These are phyloP conservation scores for Unio pictorum DNA, from an alignment of 2,888 invertebrate species.

Conservation along the genomic window DNA sequence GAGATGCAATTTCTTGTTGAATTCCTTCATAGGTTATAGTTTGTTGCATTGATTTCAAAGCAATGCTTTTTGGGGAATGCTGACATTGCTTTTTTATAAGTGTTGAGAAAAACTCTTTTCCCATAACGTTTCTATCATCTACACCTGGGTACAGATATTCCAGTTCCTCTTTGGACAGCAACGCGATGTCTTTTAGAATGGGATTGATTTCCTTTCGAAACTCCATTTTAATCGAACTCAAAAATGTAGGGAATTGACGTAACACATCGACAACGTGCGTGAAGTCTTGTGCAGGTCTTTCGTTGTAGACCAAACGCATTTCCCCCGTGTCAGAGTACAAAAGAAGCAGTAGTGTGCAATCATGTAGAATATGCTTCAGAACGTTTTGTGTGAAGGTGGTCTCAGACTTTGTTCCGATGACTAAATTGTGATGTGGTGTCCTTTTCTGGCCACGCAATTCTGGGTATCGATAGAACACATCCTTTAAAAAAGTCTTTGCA, in stretches of 20 bases:
- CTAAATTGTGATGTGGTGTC: conserved; percentile 46
- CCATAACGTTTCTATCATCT: neutral
- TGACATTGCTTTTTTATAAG: conserved; percentile 29
- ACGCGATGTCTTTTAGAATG: conserved; percentile 23
- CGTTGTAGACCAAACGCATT: conserved; percentile 36
- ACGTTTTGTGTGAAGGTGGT: too few species aligned
- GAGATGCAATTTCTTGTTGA: conserved; percentile 14
- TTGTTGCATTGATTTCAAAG: conserved; percentile 30
- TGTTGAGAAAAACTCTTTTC: conserved; percentile 12
- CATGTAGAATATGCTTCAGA: conserved; percentile 15
- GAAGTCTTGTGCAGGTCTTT: conserved; percentile 38
- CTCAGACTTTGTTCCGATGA: conserved; percentile 19
- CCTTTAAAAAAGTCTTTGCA: conserved; percentile 35
- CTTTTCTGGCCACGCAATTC: conserved; percentile 35
- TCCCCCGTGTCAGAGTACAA: conserved; percentile 18
- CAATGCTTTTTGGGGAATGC: conserved; percentile 28
- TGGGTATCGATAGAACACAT: conserved; percentile 46
- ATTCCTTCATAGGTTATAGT: conserved; percentile 31
- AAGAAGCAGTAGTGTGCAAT: conserved; percentile 43
- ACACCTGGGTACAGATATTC: conserved; percentile 21
- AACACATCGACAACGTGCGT: conserved; percentile 39
- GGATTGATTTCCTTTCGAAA: too few species aligned
- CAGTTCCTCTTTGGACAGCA: conserved; percentile 39
- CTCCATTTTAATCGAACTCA: conserved; percentile 22
- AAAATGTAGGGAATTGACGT: conserved; percentile 44